Evolutionary conservation across 1,140 invertebrate genomes (phyloP).

Genomic region (Galleria mellonella): DNA sequence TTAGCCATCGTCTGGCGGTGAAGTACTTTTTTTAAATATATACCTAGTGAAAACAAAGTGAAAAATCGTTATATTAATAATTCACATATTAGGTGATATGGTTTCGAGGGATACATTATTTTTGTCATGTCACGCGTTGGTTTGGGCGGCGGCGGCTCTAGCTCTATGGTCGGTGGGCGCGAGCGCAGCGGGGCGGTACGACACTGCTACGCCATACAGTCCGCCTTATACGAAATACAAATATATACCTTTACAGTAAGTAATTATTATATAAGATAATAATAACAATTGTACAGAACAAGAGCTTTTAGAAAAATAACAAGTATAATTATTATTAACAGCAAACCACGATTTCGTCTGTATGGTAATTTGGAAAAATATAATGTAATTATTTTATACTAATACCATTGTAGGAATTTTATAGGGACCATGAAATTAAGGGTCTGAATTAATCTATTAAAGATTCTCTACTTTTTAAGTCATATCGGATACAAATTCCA

Average conservation of each 20-base stretch:
- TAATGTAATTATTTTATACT: no score
- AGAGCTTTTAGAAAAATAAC: neutral
- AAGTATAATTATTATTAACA: no score
- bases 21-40: slow-evolving; percentile 10
- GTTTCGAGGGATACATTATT: slow-evolving; percentile 28
- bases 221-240: slow-evolving; percentile 46
- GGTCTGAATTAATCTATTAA: no score
- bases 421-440: no score
- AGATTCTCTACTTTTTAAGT: no score
- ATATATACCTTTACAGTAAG: slow-evolving; percentile 56
- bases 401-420: no score
- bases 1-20: slow-evolving; percentile 23
- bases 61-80: no score
- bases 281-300: no score
- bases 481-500: no score
- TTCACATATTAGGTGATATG: slow-evolving; percentile 8
- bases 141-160: slow-evolving; percentile 35
- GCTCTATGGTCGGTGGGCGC: slow-evolving; percentile 48
- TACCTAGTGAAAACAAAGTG: no score
- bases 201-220: slow-evolving; percentile 52
- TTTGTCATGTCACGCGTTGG: slow-evolving; percentile 43
- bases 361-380: neutral
- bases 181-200: slow-evolving; percentile 36
- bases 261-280: slow-evolving; percentile 8
- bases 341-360: neutral